Conservation (phyloP, 1,140 invertebrate species). For the Drosophila insularis region DNA sequence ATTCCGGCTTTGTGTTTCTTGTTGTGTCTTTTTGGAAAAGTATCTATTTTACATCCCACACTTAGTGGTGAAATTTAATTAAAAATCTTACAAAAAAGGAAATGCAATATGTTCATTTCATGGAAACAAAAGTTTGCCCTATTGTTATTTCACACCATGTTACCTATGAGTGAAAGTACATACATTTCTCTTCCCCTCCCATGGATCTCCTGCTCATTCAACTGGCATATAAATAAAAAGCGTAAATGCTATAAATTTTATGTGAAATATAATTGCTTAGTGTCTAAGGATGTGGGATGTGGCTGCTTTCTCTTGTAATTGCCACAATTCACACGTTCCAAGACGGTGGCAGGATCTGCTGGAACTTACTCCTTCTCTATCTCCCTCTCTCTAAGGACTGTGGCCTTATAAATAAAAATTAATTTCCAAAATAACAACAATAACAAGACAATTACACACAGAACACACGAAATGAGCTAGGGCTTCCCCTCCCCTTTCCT, state of each 20-base stretch:
- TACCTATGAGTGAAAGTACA: neutral
- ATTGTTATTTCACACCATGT: slow-evolving; percentile 10
- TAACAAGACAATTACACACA: slow-evolving; percentile 75
- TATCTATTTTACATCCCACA: too few species aligned
- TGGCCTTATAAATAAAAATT: slow-evolving; percentile 65
- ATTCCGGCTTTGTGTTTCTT: neutral
- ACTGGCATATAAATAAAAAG: slow-evolving; percentile 66
- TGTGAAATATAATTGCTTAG: slow-evolving; percentile 71
- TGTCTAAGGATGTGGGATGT: slow-evolving; percentile 51
- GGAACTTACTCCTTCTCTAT: neutral
- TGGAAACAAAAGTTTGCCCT: slow-evolving; percentile 38
- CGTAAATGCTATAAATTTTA: slow-evolving; percentile 72
- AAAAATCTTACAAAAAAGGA: slow-evolving; percentile 38
- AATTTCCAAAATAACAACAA: slow-evolving; percentile 60
- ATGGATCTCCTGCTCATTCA: slow-evolving; percentile 3
- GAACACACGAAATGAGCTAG: slow-evolving; percentile 57
- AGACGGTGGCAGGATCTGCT: neutral
- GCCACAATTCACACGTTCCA: slow-evolving; percentile 56
- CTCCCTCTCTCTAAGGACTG: slow-evolving; percentile 1
- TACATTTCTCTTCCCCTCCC: neutral
- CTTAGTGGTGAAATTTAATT: slow-evolving; percentile 34
- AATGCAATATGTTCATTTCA: slow-evolving; percentile 28
- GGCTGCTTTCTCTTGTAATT: slow-evolving; percentile 46
- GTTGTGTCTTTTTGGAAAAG: too few species aligned
- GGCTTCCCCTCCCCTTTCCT: neutral